Evolutionary conservation across 1,140 invertebrate species (phyloP).

Genomic region (Portunus trituberculatus): DNA sequence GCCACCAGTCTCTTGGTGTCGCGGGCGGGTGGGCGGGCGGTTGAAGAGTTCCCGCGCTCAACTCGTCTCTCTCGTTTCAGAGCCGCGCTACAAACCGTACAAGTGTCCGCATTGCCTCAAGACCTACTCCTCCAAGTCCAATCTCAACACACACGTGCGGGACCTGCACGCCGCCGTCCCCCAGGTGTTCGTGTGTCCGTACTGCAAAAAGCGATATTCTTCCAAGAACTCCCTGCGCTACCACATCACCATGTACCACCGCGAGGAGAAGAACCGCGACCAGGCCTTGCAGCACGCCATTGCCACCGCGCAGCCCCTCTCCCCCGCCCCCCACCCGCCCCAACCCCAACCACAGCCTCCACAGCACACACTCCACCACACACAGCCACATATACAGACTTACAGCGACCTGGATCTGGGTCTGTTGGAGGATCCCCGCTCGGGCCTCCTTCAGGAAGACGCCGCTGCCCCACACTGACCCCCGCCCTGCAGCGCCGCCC

Average conservation of each 20-base stretch:
- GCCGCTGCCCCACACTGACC: neutral
- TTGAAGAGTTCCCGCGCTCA: neutral
- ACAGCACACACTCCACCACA: neutral
- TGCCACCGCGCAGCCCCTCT: slow-evolving; percentile 65
- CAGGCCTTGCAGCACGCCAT: slow-evolving; percentile 71
- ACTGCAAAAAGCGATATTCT: slow-evolving; percentile 91
- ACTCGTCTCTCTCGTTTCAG: slow-evolving; percentile 68
- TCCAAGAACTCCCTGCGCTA: slow-evolving; percentile 94
- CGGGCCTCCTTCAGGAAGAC: neutral
- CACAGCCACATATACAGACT: slow-evolving; percentile 44
- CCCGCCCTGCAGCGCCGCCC: neutral
- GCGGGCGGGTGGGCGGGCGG: neutral
- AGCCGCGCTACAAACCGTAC: slow-evolving; percentile 70
- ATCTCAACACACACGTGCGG: slow-evolving; percentile 74
- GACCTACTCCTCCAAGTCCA: slow-evolving; percentile 74
- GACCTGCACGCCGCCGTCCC: slow-evolving; percentile 73
- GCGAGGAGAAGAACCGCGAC: slow-evolving; percentile 82
- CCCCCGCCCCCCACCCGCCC: neutral
- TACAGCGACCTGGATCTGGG: neutral
- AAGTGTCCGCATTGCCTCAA: slow-evolving; percentile 73
- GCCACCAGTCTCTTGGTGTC: slow-evolving; percentile 2
- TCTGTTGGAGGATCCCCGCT: neutral
- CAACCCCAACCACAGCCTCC: neutral
- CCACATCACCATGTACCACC: slow-evolving; percentile 92
- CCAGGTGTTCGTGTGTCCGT: slow-evolving; percentile 87